Evolutionary conservation across 2,888 invertebrate genomes (phyloP), one percentile per base, ranked within the genome.

Genomic region (Argyresthia goedartella): DNA sequence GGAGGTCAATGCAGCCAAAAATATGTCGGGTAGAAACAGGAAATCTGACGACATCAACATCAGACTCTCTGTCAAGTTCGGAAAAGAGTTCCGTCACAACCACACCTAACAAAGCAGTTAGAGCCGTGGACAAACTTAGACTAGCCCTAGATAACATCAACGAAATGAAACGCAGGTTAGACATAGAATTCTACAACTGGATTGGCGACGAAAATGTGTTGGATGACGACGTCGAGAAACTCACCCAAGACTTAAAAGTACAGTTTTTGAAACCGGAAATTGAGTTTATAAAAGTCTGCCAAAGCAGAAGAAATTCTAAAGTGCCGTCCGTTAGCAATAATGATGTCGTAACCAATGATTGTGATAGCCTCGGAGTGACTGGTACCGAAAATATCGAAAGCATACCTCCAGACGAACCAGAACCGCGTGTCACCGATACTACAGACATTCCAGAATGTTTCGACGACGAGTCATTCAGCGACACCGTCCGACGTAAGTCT

Each of bases 131-230:
- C n/a, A 15, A 35, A n/a, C 13, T 36, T n/a, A 13, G 34, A 0
- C n/a, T n/a, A 8, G 36, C 2, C 9, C 48, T 48, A 1, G 34
- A 47, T 7, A 47, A 33, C 11, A 11, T 47, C n/a, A 48, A 13
- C 35, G 8, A 34, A n/a, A 48, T 8, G 35, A 45, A 73, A 14
- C 66, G 72, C 53, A 61, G 59, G 42, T 57, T 73, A 6, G 72
- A 77, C 46, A 36, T 66, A 36, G 73, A 72, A 63, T 67, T 71
- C 1, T 62, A 68, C 4, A 63, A 64, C 54, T 75, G 74, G 76
- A 62, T 73, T 2, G 67, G 64, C 4, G 64, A 62, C 8, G 60
- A 63, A 46, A 1, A 60, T 61, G 35, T 14, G 10, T n/a, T 61
- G 64, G 14, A 52, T 50, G n/a, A 14, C 39, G 7, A 54, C 53